Percentiles rank a stretch among this genome's conserved stretches.
Conservation (phyloP, 1,140 invertebrate species). For the Drosophila sp. region DNA sequence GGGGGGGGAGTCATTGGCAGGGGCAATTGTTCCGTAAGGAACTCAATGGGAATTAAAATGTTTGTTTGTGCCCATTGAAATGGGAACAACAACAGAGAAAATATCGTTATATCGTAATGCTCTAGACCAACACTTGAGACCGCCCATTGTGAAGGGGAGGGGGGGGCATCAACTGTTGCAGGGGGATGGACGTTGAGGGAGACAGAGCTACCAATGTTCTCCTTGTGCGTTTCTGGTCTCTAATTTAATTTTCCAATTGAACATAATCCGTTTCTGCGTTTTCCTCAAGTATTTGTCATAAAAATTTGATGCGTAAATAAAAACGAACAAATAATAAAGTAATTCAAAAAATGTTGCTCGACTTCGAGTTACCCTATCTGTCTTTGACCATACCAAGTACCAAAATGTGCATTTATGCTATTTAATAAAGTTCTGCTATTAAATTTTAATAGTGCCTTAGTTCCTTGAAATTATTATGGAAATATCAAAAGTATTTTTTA, state of each 20-base stretch:
- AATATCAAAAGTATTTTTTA: background rate
- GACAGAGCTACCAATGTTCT: background rate
- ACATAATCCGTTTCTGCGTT: slow-evolving; percentile 74
- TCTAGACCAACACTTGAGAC: slow-evolving; percentile 43
- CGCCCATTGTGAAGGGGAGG: slow-evolving; percentile 12
- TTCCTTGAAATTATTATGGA: background rate
- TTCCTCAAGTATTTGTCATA: slow-evolving; percentile 70
- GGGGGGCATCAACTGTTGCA: background rate
- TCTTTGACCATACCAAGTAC: background rate
- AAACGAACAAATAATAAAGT: slow-evolving; percentile 39
- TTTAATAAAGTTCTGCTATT: background rate
- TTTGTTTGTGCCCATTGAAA: slow-evolving; percentile 60
- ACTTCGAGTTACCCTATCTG: background rate
- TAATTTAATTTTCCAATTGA: slow-evolving; percentile 82
- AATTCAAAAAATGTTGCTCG: background rate
- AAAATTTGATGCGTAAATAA: slow-evolving; percentile 79
- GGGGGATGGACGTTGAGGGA: background rate
- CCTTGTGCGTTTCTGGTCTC: slow-evolving; percentile 45
- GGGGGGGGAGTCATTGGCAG: background rate
- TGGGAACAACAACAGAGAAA: slow-evolving; percentile 29
- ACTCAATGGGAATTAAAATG: slow-evolving; percentile 81
- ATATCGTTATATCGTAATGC: slow-evolving; percentile 7
- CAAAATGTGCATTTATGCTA: background rate
- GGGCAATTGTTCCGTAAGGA: slow-evolving; percentile 52
- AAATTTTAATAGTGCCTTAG: background rate